A percentile compares a stretch with the other conserved stretches of the same genome.
Conservation (phyloP, 2,797 vertebrate species). For the Silurus lanzhouensis region DNA sequence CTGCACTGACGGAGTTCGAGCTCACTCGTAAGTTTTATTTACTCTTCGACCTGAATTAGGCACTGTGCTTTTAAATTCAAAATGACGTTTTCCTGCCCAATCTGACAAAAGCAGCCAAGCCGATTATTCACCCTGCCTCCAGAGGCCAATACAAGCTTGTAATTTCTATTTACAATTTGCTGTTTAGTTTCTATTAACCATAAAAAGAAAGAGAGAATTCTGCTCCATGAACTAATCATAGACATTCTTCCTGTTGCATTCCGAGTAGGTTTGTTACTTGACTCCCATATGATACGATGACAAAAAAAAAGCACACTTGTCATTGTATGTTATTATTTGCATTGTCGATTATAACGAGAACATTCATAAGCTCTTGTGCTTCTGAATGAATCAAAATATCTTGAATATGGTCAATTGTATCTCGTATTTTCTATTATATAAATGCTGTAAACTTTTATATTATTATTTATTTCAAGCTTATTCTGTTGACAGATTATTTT, state of each 20-base stretch:
- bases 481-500: too few species aligned
- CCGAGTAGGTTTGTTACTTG: not conserved
- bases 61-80: constrained; percentile 46
- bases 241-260: not conserved
- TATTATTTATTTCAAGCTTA: too few species aligned
- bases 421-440: too few species aligned
- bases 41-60: constrained; percentile 40
- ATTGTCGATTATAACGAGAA: not conserved
- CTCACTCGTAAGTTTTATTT: constrained; percentile 87
- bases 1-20: constrained; percentile 88
- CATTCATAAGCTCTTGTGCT: too few species aligned
- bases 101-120: constrained; percentile 50
- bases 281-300: not conserved
- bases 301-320: not conserved
- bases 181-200: constrained; percentile 16
- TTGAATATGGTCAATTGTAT: too few species aligned
- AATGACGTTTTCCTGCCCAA: constrained; percentile 38
- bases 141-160: not conserved
- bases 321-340: not conserved
- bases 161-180: constrained; percentile 10
- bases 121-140: constrained; percentile 31
- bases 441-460: too few species aligned
- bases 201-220: constrained; percentile 35
- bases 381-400: not conserved
- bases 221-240: constrained; percentile 21